Evolutionary conservation across 1,140 invertebrate genomes (phyloP).

Genomic region (Andricus grossulariae): DNA sequence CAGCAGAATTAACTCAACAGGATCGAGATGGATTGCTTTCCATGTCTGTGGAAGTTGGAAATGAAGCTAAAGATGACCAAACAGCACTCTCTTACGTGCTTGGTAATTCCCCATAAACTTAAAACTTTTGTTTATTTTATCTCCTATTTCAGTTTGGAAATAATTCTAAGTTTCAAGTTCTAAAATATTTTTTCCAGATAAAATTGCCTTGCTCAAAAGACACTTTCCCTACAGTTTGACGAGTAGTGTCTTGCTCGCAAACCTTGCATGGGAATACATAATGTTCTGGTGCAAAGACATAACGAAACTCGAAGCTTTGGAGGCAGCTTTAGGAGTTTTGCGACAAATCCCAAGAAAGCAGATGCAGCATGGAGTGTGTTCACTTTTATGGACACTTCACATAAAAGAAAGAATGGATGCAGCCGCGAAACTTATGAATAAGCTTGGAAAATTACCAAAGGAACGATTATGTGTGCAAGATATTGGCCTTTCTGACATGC

Average conservation of each 20-base stretch:
- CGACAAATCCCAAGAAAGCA: slow-evolving; percentile 79
- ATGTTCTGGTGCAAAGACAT: slow-evolving; percentile 89
- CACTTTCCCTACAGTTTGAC: slow-evolving; percentile 92
- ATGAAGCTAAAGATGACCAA: slow-evolving; percentile 54
- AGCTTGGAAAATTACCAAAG: slow-evolving; percentile 91
- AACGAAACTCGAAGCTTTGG: slow-evolving; percentile 80
- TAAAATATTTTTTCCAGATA: slow-evolving; percentile 58
- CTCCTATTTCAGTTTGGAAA: background rate
- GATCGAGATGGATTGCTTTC: slow-evolving; percentile 46
- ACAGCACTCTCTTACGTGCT: slow-evolving; percentile 57
- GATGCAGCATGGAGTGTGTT: slow-evolving; percentile 85
- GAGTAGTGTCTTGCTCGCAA: slow-evolving; percentile 85
- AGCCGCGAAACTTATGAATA: slow-evolving; percentile 88
- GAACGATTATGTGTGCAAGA: slow-evolving; percentile 87
- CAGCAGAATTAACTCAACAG: slow-evolving; percentile 53
- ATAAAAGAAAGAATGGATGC: slow-evolving; percentile 85
- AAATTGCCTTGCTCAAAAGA: slow-evolving; percentile 77
- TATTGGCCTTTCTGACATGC: slow-evolving; percentile 83
- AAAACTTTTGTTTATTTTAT: slow-evolving; percentile 20
- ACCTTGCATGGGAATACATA: slow-evolving; percentile 94
- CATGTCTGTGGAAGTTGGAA: slow-evolving; percentile 56
- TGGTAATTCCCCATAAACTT: slow-evolving; percentile 49
- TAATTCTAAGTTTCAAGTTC: background rate
- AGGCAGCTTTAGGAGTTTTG: slow-evolving; percentile 77
- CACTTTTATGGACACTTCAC: slow-evolving; percentile 91